Conservation (phyloP, 2,113 vertebrate genomes). For the Brachypodius melanocephalos region DNA sequence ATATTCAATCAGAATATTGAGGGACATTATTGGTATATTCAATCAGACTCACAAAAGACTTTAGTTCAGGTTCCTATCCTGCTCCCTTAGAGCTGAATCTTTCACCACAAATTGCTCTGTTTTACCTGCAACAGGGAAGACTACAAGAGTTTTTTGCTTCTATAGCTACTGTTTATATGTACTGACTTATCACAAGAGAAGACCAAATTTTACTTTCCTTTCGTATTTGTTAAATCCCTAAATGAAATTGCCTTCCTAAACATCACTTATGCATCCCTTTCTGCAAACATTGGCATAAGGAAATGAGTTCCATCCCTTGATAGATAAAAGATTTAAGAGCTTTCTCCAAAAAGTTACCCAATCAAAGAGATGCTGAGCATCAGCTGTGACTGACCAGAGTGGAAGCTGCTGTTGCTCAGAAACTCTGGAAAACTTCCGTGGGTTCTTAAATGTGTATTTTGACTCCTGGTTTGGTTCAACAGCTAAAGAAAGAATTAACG, state of each 20-base stretch:
- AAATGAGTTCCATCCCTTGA: neutral
- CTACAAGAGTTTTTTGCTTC: neutral
- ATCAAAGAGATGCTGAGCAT: neutral
- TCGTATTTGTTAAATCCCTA: neutral
- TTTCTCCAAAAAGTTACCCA: neutral
- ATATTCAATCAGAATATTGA: neutral
- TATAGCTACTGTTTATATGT: neutral
- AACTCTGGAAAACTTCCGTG: neutral
- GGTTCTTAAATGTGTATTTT: slow-evolving; percentile 20
- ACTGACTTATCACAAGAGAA: neutral
- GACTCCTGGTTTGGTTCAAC: slow-evolving; percentile 43
- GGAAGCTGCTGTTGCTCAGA: neutral
- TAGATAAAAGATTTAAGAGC: neutral
- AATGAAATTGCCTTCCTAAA: neutral
- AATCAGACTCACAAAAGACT: neutral
- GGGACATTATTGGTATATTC: neutral
- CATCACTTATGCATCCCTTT: neutral
- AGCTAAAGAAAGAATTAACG: slow-evolving; percentile 4
- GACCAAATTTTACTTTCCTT: neutral
- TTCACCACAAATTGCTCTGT: neutral
- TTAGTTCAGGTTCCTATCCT: neutral
- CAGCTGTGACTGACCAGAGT: neutral
- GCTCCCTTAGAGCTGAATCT: neutral
- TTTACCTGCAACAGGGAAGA: neutral
- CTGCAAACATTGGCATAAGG: neutral